A percentile compares a stretch with the other conserved stretches of the same genome.
Conservation (phyloP, 2,888 invertebrate genomes). For the Bedellia somnulentella region DNA sequence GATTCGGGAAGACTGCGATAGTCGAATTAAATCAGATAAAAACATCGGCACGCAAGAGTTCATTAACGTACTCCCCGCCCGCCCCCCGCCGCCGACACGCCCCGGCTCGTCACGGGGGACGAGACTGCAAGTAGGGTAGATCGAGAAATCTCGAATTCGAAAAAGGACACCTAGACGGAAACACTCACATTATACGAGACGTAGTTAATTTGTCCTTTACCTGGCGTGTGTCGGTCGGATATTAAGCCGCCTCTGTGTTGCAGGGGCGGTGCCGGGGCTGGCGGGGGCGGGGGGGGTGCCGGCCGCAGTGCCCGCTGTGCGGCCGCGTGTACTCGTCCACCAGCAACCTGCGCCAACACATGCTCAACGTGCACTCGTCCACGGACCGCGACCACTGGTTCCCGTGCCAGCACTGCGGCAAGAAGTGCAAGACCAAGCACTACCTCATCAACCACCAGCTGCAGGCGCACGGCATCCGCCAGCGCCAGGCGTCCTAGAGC, state of each 20-base stretch:
- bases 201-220: background rate
- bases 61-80: slow-evolving; percentile 67
- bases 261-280: slow-evolving; percentile 64
- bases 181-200: no score
- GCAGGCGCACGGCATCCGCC: slow-evolving; percentile 74
- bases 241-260: slow-evolving; percentile 67
- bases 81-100: slow-evolving; percentile 62
- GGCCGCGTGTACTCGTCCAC: slow-evolving; percentile 72
- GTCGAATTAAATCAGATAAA: no score
- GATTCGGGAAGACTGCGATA: no score
- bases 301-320: slow-evolving; percentile 71
- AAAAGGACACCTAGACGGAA: no score
- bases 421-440: slow-evolving; percentile 76
- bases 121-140: no score
- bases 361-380: slow-evolving; percentile 74
- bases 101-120: no score
- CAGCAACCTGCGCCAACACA: slow-evolving; percentile 75
- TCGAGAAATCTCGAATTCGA: no score
- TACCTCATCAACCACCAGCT: slow-evolving; percentile 76
- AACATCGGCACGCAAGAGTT: slow-evolving; percentile 73
- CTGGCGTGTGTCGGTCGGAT: slow-evolving; percentile 25
- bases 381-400: slow-evolving; percentile 72
- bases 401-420: slow-evolving; percentile 72
- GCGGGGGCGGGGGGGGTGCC: slow-evolving; percentile 42
- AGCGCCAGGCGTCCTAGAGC: slow-evolving; percentile 64